Base-by-base conservation (phyloP, 2,888 invertebrate species). In the Eupithecia subfuscata region DNA sequence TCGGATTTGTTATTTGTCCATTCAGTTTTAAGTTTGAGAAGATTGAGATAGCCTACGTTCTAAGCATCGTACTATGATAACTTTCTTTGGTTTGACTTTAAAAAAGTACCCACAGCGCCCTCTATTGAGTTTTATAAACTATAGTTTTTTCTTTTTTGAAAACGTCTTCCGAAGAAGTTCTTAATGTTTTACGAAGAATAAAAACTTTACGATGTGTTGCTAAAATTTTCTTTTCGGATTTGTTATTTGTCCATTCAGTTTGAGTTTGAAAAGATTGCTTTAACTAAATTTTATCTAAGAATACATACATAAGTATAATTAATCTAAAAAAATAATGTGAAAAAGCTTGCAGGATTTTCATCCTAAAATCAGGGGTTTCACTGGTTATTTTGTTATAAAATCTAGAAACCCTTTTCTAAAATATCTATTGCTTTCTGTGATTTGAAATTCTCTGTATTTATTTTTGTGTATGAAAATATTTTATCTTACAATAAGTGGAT, bases 401-500 rank as follows among this genome's bases (percentile, higher is more conserved):
- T 22, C 22, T 60, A 22, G 22, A 25, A 60, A 12, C 22, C 22
- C 11, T 56, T 60, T 60, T 37, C 37, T 9, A 18, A 43, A n/a
- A n/a, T 34, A 56, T 52, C n/a, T 34, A 18, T 40, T 67, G 22
- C 40, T 43, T 43, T 68, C 68, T 68, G 68, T 68, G 68, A 68
- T 68, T 68, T 68, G 22, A 43, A 68, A 48, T n/a, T 68, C 30
- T 64, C 68, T 68, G 68, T 68, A 22, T 48, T 48, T 69, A 69
- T 69, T 69, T 52, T n/a, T 40, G 22, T 69, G 45, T 69, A 22
- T 16, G 69, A 40, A n/a, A 43, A 64, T 73, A 78, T 71, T 75
- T 60, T 71, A 75, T 75, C 40, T 72, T 68, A 45, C 52, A 56
- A 22, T 34, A 64, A 34, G 34, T 60, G 60, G 25, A 60, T 60